phyloP scores from a whole-genome alignment of 2,888 invertebrate genomes.

The Cosmia pyralina region DNA sequence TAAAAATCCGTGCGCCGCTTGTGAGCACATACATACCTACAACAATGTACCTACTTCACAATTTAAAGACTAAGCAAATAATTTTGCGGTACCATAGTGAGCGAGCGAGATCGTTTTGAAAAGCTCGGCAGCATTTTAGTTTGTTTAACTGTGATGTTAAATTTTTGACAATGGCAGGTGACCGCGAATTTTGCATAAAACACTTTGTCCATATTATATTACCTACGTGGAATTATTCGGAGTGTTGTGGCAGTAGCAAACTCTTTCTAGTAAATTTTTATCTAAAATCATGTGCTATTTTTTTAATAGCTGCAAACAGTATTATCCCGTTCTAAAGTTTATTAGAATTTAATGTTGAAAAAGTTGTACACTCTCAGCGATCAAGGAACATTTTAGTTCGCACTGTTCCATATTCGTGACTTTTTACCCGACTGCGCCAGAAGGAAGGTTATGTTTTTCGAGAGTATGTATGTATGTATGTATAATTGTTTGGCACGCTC shows the following conservation, averaged over 20 bases:
- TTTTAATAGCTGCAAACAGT: not conserved
- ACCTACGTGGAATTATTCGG: not conserved
- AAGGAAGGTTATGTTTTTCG: too few relatives aligned
- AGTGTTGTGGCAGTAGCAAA: not conserved
- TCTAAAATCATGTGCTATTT: not conserved
- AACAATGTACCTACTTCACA: slow-evolving; percentile 1
- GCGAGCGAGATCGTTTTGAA: not conserved
- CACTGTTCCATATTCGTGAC: too few relatives aligned
- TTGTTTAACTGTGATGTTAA: not conserved
- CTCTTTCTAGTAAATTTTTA: not conserved
- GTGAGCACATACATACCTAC: not conserved
- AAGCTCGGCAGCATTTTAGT: not conserved
- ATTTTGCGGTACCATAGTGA: not conserved
- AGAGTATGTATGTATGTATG: too few relatives aligned
- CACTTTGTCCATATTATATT: slow-evolving; percentile 9
- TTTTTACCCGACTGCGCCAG: too few relatives aligned
- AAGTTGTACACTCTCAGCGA: not conserved
- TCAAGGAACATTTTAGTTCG: not conserved
- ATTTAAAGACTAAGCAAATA: slow-evolving; percentile 35
- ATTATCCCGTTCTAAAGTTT: not conserved
- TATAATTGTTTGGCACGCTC: too few relatives aligned
- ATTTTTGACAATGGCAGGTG: slow-evolving; percentile 1
- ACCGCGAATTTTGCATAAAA: not conserved
- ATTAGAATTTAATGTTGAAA: not conserved
- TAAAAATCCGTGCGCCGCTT: too few relatives aligned